Conservation (phyloP, 2,797 vertebrate species). For the Pipistrellus nathusii region DNA sequence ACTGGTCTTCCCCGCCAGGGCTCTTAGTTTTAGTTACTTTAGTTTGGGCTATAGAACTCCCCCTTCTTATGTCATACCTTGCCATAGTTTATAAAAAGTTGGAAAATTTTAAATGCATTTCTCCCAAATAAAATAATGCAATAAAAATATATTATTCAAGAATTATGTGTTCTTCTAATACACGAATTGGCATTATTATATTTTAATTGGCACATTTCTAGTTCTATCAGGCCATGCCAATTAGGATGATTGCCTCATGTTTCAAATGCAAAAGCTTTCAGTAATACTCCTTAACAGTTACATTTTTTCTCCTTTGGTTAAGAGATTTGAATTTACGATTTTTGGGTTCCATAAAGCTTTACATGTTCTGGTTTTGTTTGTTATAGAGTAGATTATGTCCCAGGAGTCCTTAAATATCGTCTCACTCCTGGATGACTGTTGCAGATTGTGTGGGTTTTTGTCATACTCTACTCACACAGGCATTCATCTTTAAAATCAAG, state of each 20-base stretch:
- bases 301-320: conserved; percentile 53
- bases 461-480: background rate
- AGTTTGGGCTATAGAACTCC: background rate
- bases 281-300: background rate
- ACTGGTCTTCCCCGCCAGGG: background rate
- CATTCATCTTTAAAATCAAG: conserved; percentile 25
- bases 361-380: conserved; percentile 45
- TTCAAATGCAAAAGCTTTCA: conserved; percentile 1
- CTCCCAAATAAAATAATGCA: conserved; percentile 45
- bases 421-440: background rate
- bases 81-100: conserved; percentile 48
- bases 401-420: conserved; percentile 21
- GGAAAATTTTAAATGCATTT: conserved; percentile 6
- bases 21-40: conserved; percentile 22
- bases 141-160: conserved; percentile 48
- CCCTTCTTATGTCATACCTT: conserved; percentile 31
- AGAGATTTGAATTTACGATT: conserved; percentile 38
- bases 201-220: conserved; percentile 57
- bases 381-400: conserved; percentile 1
- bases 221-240: conserved; percentile 40
- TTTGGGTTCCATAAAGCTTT: background rate
- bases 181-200: conserved; percentile 33
- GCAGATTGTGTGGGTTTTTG: background rate
- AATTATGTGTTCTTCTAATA: conserved; percentile 40
- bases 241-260: background rate